Conservation (phyloP, 2,888 invertebrate species). For the Philhelius pedissequus region DNA sequence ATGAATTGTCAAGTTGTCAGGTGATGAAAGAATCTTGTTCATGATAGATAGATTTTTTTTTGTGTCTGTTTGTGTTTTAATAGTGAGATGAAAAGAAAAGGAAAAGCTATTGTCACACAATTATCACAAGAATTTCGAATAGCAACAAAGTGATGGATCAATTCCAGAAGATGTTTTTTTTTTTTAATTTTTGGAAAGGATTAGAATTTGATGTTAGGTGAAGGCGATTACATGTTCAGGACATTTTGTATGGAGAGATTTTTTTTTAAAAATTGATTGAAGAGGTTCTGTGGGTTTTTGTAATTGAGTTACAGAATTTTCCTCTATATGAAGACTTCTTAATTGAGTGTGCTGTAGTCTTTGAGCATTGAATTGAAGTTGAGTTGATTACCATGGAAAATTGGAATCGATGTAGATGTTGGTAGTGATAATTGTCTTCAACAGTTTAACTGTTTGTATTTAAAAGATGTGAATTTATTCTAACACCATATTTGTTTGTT, state of each 20-base stretch:
- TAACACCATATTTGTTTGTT: too few relatives aligned
- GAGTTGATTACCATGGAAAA: background rate
- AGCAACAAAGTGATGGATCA: constrained; percentile 38
- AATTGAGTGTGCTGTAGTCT: background rate
- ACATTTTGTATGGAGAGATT: background rate
- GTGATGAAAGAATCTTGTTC: constrained; percentile 33
- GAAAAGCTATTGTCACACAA: constrained; percentile 33
- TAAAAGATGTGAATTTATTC: too few relatives aligned
- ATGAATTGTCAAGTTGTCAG: constrained; percentile 47
- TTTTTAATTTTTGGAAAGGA: background rate
- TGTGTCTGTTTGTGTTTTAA: background rate
- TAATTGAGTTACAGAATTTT: constrained; percentile 26
- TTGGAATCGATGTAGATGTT: background rate
- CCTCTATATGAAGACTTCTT: constrained; percentile 9
- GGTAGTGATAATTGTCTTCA: too few relatives aligned
- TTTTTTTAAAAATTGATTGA: background rate
- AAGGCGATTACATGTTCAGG: constrained; percentile 47
- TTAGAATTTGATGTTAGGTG: constrained; percentile 25
- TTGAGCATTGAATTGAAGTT: background rate
- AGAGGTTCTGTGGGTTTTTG: background rate
- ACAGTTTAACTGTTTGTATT: too few relatives aligned
- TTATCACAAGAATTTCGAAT: constrained; percentile 34
- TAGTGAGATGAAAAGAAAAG: background rate
- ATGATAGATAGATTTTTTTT: constrained; percentile 21
- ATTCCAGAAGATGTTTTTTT: constrained; percentile 31